These are phyloP conservation scores for Acanthurus leucopareius DNA, from an alignment of 2,797 vertebrate species.

Conservation along the genomic window DNA sequence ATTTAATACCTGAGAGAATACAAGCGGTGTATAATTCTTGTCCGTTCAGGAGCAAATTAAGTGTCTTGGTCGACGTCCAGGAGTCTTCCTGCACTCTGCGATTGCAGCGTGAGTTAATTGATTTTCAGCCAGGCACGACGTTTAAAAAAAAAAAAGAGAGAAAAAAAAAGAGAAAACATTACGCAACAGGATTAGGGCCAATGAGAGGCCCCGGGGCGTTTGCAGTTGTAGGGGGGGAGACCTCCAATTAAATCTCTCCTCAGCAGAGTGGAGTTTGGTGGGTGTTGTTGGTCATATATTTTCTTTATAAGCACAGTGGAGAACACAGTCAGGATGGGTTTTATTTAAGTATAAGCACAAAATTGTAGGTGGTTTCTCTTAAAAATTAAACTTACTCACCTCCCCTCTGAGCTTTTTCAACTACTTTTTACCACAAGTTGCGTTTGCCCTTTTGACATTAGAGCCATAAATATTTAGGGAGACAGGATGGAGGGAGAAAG, in stretches of 20 bases:
- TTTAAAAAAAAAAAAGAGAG: constrained; percentile 12
- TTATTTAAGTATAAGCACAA: neutral
- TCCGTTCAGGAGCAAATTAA: constrained; percentile 69
- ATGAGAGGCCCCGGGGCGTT: constrained; percentile 46
- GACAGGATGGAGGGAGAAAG: constrained; percentile 1
- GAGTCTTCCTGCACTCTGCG: constrained; percentile 66
- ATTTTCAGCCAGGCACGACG: constrained; percentile 76
- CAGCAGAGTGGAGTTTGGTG: constrained; percentile 37
- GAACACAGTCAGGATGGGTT: no score
- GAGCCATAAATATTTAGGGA: constrained; percentile 29
- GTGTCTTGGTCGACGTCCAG: constrained; percentile 67
- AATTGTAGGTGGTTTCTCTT: constrained; percentile 21
- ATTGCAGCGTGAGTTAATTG: constrained; percentile 77
- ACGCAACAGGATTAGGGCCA: constrained; percentile 71
- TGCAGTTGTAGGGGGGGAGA: constrained; percentile 53
- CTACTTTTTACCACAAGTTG: neutral
- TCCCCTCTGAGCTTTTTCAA: neutral
- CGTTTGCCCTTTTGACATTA: constrained; percentile 7
- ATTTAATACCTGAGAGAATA: constrained; percentile 27
- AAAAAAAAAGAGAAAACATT: constrained; percentile 63
- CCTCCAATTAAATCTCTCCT: constrained; percentile 66
- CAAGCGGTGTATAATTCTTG: constrained; percentile 48
- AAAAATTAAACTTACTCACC: neutral
- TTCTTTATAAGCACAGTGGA: constrained; percentile 15
- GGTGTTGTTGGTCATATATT: constrained; percentile 36